phyloP scores from a whole-genome alignment of 2,888 invertebrate genomes.

The Villa cingulata region DNA sequence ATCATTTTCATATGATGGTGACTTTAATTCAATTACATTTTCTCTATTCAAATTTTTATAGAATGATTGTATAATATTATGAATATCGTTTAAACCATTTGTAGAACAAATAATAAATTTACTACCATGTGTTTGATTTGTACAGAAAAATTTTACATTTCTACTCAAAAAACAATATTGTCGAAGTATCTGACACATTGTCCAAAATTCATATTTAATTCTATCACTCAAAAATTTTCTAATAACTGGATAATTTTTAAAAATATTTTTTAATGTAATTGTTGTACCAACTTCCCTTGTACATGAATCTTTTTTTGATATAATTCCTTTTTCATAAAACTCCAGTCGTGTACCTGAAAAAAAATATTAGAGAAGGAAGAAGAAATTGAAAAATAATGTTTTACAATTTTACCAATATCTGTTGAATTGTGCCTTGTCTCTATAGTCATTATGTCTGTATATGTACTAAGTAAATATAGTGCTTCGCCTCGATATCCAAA shows the following conservation, averaged over 20 bases:
- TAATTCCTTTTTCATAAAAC: conserved; percentile 69
- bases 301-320: conserved; percentile 49
- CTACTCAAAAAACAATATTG: conserved; percentile 70
- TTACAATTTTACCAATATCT: conserved; percentile 44
- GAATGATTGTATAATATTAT: conserved; percentile 70
- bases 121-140: conserved; percentile 50
- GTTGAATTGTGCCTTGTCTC: conserved; percentile 57
- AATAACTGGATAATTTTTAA: conserved; percentile 78
- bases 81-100: conserved; percentile 51
- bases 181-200: conserved; percentile 76
- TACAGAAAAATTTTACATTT: conserved; percentile 51
- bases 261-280: conserved; percentile 67
- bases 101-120: conserved; percentile 53
- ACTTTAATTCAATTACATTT: conserved; percentile 38
- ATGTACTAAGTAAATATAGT: conserved; percentile 82
- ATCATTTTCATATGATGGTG: conserved; percentile 29
- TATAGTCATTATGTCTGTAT: conserved; percentile 63
- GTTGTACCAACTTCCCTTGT: conserved; percentile 85
- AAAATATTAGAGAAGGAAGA: neutral
- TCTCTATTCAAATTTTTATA: conserved; percentile 72
- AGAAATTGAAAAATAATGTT: neutral
- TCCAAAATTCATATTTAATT: conserved; percentile 76
- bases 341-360: conserved; percentile 44
- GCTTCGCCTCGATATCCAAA: conserved; percentile 98
- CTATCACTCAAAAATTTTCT: conserved; percentile 82